A percentile compares a stretch with the other conserved stretches of the same genome.
Evolutionary conservation across 1,140 invertebrate genomes (phyloP).

Genomic region (Maniola jurtina): DNA sequence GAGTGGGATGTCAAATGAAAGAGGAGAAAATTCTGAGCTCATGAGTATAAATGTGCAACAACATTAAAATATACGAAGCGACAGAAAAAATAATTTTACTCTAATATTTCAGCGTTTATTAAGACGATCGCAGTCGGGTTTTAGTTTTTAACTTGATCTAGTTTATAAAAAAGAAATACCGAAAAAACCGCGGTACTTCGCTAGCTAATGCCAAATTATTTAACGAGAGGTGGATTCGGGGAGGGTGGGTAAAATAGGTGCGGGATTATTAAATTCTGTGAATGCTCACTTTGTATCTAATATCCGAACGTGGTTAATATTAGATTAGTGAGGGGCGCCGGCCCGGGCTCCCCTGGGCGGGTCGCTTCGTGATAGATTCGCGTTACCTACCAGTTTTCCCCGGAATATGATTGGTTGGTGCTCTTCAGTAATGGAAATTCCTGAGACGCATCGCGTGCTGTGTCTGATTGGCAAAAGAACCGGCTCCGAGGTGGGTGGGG

Average conservation of each 20-base stretch:
- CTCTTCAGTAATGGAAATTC: constrained; percentile 59
- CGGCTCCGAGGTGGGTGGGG: not conserved
- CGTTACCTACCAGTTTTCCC: constrained; percentile 47
- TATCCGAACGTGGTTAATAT: constrained; percentile 76
- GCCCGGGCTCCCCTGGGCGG: constrained; percentile 47
- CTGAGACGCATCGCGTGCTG: constrained; percentile 23
- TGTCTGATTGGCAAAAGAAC: constrained; percentile 14
- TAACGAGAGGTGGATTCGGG: constrained; percentile 18
- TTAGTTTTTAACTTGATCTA: too few species aligned
- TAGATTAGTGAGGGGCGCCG: constrained; percentile 65
- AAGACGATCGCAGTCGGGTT: too few species aligned
- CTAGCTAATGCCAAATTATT: not conserved
- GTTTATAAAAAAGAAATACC: too few species aligned
- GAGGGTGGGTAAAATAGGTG: constrained; percentile 35
- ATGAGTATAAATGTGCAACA: too few species aligned
- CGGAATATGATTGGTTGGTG: constrained; percentile 65
- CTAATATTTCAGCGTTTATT: too few species aligned
- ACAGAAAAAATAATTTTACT: too few species aligned
- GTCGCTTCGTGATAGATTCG: constrained; percentile 53
- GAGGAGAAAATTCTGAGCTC: too few species aligned
- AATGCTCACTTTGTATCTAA: constrained; percentile 77
- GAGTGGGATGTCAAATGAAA: too few species aligned
- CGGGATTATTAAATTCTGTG: constrained; percentile 76
- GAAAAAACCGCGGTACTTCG: too few species aligned
- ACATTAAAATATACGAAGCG: too few species aligned